phyloP scores from a whole-genome alignment of 2,113 vertebrate genomes.

The Aldabrachelys gigantea region DNA sequence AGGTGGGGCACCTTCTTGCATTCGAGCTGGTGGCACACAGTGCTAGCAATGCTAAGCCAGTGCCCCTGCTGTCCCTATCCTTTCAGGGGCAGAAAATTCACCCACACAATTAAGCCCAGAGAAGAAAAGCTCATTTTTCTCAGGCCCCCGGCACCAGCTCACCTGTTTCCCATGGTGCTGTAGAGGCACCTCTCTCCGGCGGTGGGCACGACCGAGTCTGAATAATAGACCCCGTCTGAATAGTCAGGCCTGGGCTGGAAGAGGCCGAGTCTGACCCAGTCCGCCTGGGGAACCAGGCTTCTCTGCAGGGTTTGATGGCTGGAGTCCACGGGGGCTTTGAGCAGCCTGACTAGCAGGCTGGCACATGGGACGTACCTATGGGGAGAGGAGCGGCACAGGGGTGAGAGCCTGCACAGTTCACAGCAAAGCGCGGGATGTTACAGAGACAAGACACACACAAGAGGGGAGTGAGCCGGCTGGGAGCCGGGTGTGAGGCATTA shows the following conservation, averaged over 20 bases:
- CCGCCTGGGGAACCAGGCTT: background rate
- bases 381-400: background rate
- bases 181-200: conserved; percentile 40
- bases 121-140: background rate
- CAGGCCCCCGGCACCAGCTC: background rate
- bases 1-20: no score
- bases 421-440: background rate
- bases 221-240: conserved; percentile 31
- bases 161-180: conserved; percentile 50
- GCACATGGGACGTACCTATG: conserved; percentile 55
- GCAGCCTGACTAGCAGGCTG: conserved; percentile 43
- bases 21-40: background rate
- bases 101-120: background rate
- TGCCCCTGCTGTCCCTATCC: background rate
- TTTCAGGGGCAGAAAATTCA: background rate
- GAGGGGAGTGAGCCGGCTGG: background rate
- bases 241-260: conserved; percentile 32
- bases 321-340: background rate
- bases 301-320: background rate
- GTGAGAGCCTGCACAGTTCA: background rate
- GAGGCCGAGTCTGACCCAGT: background rate
- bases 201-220: conserved; percentile 24
- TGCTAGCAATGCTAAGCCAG: no score
- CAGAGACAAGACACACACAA: no score
- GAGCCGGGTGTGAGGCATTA: background rate